Base-by-base conservation (phyloP, 2,888 invertebrate species). In the Tetanocera ferruginea region DNA sequence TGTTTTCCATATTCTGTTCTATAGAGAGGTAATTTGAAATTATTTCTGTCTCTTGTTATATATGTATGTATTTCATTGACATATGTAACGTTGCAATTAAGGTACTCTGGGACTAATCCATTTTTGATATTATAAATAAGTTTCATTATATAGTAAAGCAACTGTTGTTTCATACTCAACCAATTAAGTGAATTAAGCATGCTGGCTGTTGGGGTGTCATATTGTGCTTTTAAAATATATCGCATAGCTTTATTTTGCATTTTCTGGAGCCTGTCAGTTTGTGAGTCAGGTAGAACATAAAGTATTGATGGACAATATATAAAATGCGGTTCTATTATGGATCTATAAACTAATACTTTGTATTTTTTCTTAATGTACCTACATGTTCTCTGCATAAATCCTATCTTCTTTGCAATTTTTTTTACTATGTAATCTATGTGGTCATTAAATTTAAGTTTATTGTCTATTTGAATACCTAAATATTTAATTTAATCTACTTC, bases 361-460 rank as follows among this genome's bases (percentile, higher is more conserved):
- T 62, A 73, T 6, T 49, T 23, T 49, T 49, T 49, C 23, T 14
- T 62, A 11, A 73, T 17, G 2, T 28, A n/a, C 31, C n/a, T 55
- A 34, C 37, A 72, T n/a, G 57, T 72, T n/a, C 71, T 52, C 37
- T 55, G 31, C 57, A 31, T 72, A n/a, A 72, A 72, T 19, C 52
- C 23, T n/a, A 72, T 28, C 11, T 72, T 73, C n/a, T 28, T 73
- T 62, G 60, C 43, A 14, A 62, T 17, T 49, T 60, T 60, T 8
- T 19, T 60, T 11, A 60, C 60, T 2, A 60, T 60, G 43, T 60
- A 60, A 49, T 2, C 23, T n/a, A 34, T 34, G 31, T 34, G 31
- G 31, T 34, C 31, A 34, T 37, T 19, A 49, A 51, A 11, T 25
- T 69, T 19, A 8, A 19, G 23, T 69, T 23, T 23, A 69, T 69